phyloP scores from a whole-genome alignment of 2,113 vertebrate genomes.

The Maccullochella peelii region DNA sequence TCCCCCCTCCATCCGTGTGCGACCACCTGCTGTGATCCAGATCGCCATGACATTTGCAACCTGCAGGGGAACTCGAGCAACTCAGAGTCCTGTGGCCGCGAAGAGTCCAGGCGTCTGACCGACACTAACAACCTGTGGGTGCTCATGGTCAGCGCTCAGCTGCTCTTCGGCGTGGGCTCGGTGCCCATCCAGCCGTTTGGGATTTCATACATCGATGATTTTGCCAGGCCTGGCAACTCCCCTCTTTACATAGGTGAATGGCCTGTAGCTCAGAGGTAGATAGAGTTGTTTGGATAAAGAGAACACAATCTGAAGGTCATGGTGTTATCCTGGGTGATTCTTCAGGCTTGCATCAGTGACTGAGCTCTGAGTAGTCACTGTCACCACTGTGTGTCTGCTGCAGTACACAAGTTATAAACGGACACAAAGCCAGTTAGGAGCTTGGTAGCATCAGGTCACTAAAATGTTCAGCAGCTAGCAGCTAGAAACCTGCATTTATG shows the following conservation, averaged over 20 bases:
- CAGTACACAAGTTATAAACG: too few relatives aligned
- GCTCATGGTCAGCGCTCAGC: constrained; percentile 92
- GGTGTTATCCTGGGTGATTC: background rate
- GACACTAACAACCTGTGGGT: constrained; percentile 89
- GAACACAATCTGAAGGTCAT: background rate
- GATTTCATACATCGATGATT: constrained; percentile 96
- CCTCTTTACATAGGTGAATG: constrained; percentile 92
- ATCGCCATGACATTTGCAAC: constrained; percentile 77
- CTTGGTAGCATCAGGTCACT: too few relatives aligned
- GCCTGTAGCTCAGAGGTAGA: constrained; percentile 1
- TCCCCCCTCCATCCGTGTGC: background rate
- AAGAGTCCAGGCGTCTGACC: constrained; percentile 63
- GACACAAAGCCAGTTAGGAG: too few relatives aligned
- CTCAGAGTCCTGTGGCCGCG: constrained; percentile 55
- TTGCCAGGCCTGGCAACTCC: constrained; percentile 90
- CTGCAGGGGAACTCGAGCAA: constrained; percentile 60
- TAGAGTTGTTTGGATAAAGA: background rate
- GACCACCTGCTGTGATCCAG: constrained; percentile 47
- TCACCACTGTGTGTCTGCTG: too few relatives aligned
- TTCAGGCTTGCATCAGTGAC: background rate
- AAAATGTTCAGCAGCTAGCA: too few relatives aligned
- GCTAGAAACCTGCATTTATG: too few relatives aligned
- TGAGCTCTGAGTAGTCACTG: too few relatives aligned
- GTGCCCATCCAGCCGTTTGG: constrained; percentile 98
- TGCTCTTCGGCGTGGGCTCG: constrained; percentile 92